Conservation (phyloP, 2,113 vertebrate genomes). For the Solea senegalensis region DNA sequence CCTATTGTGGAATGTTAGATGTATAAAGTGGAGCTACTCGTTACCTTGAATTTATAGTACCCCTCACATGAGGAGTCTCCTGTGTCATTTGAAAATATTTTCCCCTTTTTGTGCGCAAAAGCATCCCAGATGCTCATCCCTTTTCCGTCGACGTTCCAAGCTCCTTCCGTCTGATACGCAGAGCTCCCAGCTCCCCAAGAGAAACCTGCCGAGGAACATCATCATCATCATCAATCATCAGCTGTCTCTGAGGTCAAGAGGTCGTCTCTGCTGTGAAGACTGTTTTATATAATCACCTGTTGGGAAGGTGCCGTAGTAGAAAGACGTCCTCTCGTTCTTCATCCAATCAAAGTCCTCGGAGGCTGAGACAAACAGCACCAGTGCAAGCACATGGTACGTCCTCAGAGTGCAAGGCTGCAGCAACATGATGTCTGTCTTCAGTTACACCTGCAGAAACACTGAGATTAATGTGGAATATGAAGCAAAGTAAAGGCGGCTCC, state of each 20-base stretch:
- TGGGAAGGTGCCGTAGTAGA: conserved; percentile 90
- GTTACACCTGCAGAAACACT: conserved; percentile 51
- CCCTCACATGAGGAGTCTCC: conserved; percentile 87
- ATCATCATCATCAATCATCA: background rate
- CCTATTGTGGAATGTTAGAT: too few species aligned
- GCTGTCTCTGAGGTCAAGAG: background rate
- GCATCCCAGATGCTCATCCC: conserved; percentile 90
- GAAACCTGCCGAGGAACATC: conserved; percentile 80
- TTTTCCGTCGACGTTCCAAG: conserved; percentile 91
- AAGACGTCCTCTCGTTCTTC: conserved; percentile 83
- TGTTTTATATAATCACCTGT: conserved; percentile 74
- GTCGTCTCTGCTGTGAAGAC: background rate
- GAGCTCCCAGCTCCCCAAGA: conserved; percentile 91
- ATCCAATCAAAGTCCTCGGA: conserved; percentile 81
- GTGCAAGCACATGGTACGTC: conserved; percentile 63
- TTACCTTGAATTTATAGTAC: conserved; percentile 88
- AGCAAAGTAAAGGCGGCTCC: background rate
- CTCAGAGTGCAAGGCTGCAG: conserved; percentile 32
- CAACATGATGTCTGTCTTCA: conserved; percentile 50
- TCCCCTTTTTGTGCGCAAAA: conserved; percentile 85
- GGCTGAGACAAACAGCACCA: conserved; percentile 55
- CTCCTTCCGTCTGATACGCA: conserved; percentile 91
- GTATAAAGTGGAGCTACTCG: background rate
- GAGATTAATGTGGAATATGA: background rate
- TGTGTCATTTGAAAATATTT: conserved; percentile 79